Percentiles rank a stretch among this genome's conserved stretches.
Evolutionary conservation across 1,140 invertebrate species (phyloP).

Genomic region (Drosophila persimilis): DNA sequence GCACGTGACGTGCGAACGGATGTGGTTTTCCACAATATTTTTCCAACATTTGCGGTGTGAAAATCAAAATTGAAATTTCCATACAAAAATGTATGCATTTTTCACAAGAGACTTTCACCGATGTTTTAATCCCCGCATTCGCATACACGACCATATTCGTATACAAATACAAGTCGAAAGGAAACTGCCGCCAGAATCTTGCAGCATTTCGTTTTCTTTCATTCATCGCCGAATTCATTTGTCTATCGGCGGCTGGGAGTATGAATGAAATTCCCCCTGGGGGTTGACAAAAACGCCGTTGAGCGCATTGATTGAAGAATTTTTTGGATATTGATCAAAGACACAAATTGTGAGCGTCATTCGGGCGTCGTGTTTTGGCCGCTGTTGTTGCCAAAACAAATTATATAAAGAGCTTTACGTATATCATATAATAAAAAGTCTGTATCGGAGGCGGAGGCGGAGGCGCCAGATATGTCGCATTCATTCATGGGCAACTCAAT

Average conservation of each 20-base stretch:
- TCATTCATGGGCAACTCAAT: constrained; percentile 45
- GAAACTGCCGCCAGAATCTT: constrained; percentile 14
- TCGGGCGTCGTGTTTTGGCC: constrained; percentile 18
- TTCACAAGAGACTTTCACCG: constrained; percentile 67
- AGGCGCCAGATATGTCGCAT: constrained; percentile 6
- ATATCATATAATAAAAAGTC: not conserved
- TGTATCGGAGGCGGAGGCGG: too few relatives aligned
- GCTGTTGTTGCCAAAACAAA: constrained; percentile 34
- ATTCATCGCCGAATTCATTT: constrained; percentile 46
- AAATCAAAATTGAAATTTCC: constrained; percentile 31
- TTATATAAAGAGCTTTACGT: constrained; percentile 35
- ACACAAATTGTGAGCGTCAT: constrained; percentile 60
- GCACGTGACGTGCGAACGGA: not conserved
- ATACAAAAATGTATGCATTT: constrained; percentile 59
- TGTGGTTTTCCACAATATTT: not conserved
- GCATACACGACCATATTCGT: too few relatives aligned
- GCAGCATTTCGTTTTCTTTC: constrained; percentile 48
- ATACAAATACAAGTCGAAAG: too few relatives aligned
- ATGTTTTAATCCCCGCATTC: not conserved
- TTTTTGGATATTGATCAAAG: constrained; percentile 76
- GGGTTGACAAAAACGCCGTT: constrained; percentile 3
- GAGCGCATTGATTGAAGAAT: constrained; percentile 62
- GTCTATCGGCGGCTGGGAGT: constrained; percentile 6
- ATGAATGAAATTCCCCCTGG: constrained; percentile 38
- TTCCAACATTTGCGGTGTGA: constrained; percentile 35